Conservation (phyloP, 2,797 vertebrate genomes). For the Microctenopoma lineatum region DNA sequence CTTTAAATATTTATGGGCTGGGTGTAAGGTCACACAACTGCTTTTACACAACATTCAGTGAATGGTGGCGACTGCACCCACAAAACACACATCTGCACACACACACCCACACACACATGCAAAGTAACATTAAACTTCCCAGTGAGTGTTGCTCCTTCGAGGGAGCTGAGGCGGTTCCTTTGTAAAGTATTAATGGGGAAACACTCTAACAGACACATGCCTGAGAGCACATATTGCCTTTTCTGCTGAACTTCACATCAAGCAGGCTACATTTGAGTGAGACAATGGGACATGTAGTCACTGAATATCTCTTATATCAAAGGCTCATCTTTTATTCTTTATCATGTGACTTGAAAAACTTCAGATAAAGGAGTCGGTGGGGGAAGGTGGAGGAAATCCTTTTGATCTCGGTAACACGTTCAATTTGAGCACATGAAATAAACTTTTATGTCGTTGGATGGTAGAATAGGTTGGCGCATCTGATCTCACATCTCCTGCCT, state of each 20-base stretch:
- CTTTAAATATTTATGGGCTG: slow-evolving; percentile 68
- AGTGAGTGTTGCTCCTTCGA: slow-evolving; percentile 34
- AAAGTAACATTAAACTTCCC: slow-evolving; percentile 40
- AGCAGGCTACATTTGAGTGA: slow-evolving; percentile 37
- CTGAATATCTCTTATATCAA: slow-evolving; percentile 17
- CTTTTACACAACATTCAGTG: slow-evolving; percentile 41
- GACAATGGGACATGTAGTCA: slow-evolving; percentile 24
- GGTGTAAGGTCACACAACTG: slow-evolving; percentile 36
- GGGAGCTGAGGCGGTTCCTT: slow-evolving; percentile 43
- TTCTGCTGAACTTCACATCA: slow-evolving; percentile 31
- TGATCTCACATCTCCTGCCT: neutral
- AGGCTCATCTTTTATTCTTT: slow-evolving; percentile 33
- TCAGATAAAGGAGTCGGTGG: slow-evolving; percentile 36
- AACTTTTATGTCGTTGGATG: neutral
- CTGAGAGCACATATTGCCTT: slow-evolving; percentile 55
- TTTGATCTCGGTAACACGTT: slow-evolving; percentile 23
- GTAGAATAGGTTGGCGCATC: neutral
- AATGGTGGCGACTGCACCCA: slow-evolving; percentile 7
- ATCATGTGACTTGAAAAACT: slow-evolving; percentile 8
- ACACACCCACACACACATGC: slow-evolving; percentile 1
- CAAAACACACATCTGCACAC: slow-evolving; percentile 10
- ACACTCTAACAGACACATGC: slow-evolving; percentile 51
- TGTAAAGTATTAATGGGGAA: slow-evolving; percentile 72
- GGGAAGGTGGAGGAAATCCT: neutral
- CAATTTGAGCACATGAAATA: slow-evolving; percentile 15